Percentiles rank a stretch among this genome's conserved stretches.
Conservation (phyloP, 35 echinoderm and acorn worm genomes). For the Anneissia japonica region DNA sequence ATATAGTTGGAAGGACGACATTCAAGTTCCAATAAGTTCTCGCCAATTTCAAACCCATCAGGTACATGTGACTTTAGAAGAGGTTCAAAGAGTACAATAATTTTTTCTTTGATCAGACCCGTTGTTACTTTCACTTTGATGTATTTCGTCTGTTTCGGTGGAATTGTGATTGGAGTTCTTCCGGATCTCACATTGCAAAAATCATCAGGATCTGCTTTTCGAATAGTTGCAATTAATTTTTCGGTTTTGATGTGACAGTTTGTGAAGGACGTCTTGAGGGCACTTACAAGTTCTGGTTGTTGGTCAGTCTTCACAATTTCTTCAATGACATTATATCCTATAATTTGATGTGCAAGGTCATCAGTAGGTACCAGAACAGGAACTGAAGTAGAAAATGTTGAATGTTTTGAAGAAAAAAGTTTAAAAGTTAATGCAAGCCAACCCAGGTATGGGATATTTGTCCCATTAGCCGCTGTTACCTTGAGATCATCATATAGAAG, state of each 20-base stretch:
- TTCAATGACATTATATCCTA: conserved; percentile 3
- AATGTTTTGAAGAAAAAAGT: neutral
- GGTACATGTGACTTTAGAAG: too few relatives aligned
- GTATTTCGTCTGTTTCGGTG: neutral
- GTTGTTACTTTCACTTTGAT: neutral
- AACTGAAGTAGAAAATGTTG: neutral
- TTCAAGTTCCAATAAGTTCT: too few relatives aligned
- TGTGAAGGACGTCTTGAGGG: too few relatives aligned
- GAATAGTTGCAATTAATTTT: too few relatives aligned
- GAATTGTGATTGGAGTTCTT: neutral
- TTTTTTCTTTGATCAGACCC: too few relatives aligned
- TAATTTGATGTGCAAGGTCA: neutral
- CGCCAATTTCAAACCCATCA: too few relatives aligned
- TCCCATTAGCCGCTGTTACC: neutral
- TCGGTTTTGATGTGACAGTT: too few relatives aligned
- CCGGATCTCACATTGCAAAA: neutral
- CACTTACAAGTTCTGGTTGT: too few relatives aligned
- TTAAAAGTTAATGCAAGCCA: neutral
- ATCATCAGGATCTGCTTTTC: neutral
- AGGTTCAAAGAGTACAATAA: too few relatives aligned
- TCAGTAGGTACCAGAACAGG: neutral
- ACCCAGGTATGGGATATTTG: neutral
- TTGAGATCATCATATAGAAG: neutral
- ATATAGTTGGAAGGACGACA: too few relatives aligned
- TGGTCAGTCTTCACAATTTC: neutral